Evolutionary conservation across 2,797 vertebrate genomes (phyloP), one percentile per base, ranked within the genome.

Genomic region (Forpus xanthops): DNA sequence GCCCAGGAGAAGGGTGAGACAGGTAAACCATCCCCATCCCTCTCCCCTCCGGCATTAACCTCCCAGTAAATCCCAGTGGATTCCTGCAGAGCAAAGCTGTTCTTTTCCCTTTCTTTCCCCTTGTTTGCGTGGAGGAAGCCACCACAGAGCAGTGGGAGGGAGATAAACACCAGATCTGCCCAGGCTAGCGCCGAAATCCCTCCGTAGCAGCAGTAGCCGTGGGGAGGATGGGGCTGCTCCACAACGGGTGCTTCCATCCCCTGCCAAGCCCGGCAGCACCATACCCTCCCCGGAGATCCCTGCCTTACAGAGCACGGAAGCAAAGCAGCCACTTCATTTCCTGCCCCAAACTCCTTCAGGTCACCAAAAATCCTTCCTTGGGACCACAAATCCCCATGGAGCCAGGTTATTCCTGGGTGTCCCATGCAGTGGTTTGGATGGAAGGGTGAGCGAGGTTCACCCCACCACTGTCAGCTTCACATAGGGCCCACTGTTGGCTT

Each of bases 81-180:
- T 89, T 92, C 87, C 92, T 92, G 72, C 3, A 1, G 52, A 89
- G 89, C 31, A 87, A 80, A 90, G 52, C 82, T 80, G 41, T 33
- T 58, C 56, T 35, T 35, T 35, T 17, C 56, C 9, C 56, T 58
- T 35, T 58, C 33, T 58, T 17, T 25, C 33, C 15, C 56, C 56
- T 35, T 58, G 56, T 58, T 58, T 58, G 33, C 25, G 84, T 35
- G 82, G 87, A 93, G 72, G 90, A 94, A 95, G 80, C 83, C 9
- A 8, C 77, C 0, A 2, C 62, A 50, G 87, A 96, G 95, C 87
- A 78, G 85, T 84, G 71, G 79, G 85, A 93, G 89, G 82, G 73
- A 86, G 74, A 53, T 64, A 79, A 93, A 93, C 79, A 76, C 52
- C 62, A 62, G 89, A 92, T 90, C 89, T 96, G 95, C 85, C 92